Evolutionary conservation across 2,113 vertebrate species (phyloP).

Genomic region (Macrotis lagotis): DNA sequence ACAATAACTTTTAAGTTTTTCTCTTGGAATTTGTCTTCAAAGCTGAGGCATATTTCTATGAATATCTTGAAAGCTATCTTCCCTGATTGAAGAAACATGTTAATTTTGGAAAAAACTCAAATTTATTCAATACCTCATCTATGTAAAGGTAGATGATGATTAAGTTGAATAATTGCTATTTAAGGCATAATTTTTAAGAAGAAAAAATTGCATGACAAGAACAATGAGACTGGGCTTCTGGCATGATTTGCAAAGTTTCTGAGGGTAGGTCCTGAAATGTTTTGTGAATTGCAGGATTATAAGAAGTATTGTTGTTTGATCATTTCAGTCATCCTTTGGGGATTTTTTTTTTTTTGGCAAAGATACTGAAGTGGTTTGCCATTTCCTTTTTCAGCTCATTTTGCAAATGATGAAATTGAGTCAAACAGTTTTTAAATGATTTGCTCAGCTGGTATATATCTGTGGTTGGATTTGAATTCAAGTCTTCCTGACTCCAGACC

Average conservation of each 20-base stretch:
- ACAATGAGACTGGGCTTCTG: neutral
- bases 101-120: neutral
- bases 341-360: neutral
- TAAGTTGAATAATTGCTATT: neutral
- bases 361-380: neutral
- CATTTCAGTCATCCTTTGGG: neutral
- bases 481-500: too few relatives aligned
- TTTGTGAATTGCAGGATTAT: neutral
- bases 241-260: neutral
- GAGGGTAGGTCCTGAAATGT: neutral
- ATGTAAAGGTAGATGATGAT: neutral
- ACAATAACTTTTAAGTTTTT: neutral
- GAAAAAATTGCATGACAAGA: neutral
- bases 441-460: too few relatives aligned
- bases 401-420: neutral
- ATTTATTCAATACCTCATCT: neutral
- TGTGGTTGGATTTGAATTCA: too few relatives aligned
- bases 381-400: neutral
- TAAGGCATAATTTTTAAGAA: neutral
- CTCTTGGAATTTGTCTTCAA: neutral
- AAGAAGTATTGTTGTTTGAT: neutral
- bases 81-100: neutral
- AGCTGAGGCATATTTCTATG: neutral
- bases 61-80: neutral
- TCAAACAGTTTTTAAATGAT: neutral